These are phyloP conservation scores for Bovichtus variegatus DNA, from an alignment of 2,797 vertebrate genomes.

Conservation along the genomic window DNA sequence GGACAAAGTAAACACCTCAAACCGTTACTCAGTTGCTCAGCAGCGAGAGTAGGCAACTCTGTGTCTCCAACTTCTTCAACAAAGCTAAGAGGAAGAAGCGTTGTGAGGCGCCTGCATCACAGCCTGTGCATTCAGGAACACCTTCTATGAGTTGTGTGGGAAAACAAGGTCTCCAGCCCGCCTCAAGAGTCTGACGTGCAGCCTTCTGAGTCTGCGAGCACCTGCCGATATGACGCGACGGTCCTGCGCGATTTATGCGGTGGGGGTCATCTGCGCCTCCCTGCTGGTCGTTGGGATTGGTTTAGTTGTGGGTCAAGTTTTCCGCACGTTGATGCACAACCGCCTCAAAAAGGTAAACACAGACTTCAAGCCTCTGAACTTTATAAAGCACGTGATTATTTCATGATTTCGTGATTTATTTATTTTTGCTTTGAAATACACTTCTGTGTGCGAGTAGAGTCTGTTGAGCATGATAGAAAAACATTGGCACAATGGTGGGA, in stretches of 20 bases:
- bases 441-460: neutral
- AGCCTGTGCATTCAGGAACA: neutral
- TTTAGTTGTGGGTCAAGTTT: slow-evolving; percentile 64
- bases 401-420: neutral
- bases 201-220: neutral
- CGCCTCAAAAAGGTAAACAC: slow-evolving; percentile 80
- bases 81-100: neutral
- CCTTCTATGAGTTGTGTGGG: neutral
- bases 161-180: neutral
- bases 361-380: neutral
- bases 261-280: slow-evolving; percentile 70
- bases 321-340: slow-evolving; percentile 73
- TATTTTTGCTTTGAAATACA: neutral
- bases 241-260: slow-evolving; percentile 73
- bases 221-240: slow-evolving; percentile 76
- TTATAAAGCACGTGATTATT: neutral
- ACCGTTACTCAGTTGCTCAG: neutral
- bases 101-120: no score
- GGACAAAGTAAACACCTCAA: neutral
- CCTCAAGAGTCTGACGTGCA: neutral
- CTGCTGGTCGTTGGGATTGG: slow-evolving; percentile 76
- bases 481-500: neutral
- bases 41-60: neutral
- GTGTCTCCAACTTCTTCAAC: neutral
- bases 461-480: neutral